Evolutionary conservation across 2,797 vertebrate genomes (phyloP).

Genomic region (Artibeus jamaicensis): DNA sequence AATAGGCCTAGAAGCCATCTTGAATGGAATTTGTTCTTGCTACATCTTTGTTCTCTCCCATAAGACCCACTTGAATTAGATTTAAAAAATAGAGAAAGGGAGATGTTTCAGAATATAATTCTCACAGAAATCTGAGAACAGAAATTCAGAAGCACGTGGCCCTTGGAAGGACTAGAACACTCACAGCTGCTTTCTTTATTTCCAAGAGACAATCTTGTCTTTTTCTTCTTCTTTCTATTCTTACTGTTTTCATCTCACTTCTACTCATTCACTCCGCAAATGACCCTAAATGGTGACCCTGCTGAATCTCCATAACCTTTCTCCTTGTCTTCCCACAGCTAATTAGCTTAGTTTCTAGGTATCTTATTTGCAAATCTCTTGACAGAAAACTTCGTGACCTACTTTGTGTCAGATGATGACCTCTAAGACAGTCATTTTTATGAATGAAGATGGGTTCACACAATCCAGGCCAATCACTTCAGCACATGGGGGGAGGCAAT

Average conservation of each 20-base stretch:
- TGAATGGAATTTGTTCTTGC: not conserved
- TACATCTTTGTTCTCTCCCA: not conserved
- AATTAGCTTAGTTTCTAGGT: not conserved
- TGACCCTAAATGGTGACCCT: not conserved
- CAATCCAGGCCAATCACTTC: not conserved
- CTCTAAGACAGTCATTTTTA: not conserved
- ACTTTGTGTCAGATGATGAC: not conserved
- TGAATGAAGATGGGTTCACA: not conserved
- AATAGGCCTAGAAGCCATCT: not conserved
- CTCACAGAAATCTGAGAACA: not conserved
- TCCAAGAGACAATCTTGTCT: not conserved
- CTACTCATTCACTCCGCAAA: not conserved
- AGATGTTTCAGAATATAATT: not conserved
- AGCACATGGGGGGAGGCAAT: not conserved
- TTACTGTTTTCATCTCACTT: conserved; percentile 3
- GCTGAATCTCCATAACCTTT: not conserved
- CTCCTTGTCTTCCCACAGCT: not conserved
- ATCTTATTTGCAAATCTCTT: not conserved
- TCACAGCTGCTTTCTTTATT: not conserved
- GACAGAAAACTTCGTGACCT: not conserved
- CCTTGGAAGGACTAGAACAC: not conserved
- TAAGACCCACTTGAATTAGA: not conserved
- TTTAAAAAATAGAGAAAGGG: not conserved
- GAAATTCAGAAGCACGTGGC: not conserved
- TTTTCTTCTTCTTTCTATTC: not conserved